These are phyloP conservation scores for Ictalurus furcatus DNA, from an alignment of 2,113 vertebrate genomes.

Conservation along the genomic window DNA sequence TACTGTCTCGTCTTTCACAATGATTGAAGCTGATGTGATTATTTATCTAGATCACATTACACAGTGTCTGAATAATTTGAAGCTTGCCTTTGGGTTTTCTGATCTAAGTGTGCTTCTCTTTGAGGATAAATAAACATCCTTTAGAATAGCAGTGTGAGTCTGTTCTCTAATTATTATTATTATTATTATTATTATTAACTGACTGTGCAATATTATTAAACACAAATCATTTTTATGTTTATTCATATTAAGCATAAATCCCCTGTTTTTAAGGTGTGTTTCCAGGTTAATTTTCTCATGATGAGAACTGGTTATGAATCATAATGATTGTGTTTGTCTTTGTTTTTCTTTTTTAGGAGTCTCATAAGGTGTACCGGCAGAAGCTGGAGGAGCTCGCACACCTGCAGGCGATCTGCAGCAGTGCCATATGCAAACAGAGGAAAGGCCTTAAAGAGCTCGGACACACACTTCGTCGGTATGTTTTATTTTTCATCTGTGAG, in stretches of 20 bases:
- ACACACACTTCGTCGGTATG: constrained; percentile 77
- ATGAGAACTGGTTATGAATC: neutral
- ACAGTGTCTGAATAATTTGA: too few relatives aligned
- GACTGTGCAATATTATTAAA: neutral
- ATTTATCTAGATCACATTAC: too few relatives aligned
- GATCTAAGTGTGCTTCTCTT: neutral
- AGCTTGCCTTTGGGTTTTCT: neutral
- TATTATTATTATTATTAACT: neutral
- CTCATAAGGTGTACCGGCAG: constrained; percentile 89
- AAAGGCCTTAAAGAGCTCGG: constrained; percentile 81
- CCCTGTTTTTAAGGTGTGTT: neutral
- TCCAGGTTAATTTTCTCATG: neutral
- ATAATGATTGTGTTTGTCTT: neutral
- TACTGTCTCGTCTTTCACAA: neutral
- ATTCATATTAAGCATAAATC: neutral
- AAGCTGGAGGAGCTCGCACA: constrained; percentile 91
- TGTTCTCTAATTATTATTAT: neutral
- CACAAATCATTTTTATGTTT: neutral
- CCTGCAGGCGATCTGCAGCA: constrained; percentile 83
- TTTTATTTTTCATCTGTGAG: neutral
- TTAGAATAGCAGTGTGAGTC: neutral
- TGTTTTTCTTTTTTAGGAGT: constrained; percentile 76
- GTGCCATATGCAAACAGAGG: constrained; percentile 86
- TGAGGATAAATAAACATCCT: neutral
- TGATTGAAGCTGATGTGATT: neutral